Conservation (phyloP, 1,140 invertebrate species). For the Heliconius himera region DNA sequence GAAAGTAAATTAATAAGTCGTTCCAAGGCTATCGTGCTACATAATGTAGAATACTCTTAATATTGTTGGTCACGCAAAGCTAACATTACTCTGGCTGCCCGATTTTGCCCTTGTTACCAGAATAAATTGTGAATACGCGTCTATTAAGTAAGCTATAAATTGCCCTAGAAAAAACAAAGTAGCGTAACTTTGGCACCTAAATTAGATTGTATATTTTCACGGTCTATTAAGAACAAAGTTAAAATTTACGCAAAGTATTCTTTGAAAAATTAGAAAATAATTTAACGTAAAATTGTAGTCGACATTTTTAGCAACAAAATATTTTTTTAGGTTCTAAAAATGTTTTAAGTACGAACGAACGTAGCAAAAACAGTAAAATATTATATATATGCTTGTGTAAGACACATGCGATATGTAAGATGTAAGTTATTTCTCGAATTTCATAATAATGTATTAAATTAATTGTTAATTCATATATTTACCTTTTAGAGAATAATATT, state of each 20-base stretch:
- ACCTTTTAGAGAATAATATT: not conserved
- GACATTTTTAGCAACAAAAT: not conserved
- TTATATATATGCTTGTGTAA: not conserved
- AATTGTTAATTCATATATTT: not conserved
- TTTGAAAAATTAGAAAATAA: not conserved
- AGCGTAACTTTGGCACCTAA: slow-evolving; percentile 18
- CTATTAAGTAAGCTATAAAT: slow-evolving; percentile 46
- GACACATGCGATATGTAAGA: not conserved
- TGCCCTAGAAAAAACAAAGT: slow-evolving; percentile 32
- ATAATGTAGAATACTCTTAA: slow-evolving; percentile 50
- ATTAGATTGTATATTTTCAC: slow-evolving; percentile 23
- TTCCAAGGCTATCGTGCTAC: slow-evolving; percentile 41
- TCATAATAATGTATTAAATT: not conserved
- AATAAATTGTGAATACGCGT: slow-evolving; percentile 47
- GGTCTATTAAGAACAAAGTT: slow-evolving; percentile 9
- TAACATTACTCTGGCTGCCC: slow-evolving; percentile 62
- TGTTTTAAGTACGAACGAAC: not conserved
- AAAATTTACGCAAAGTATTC: not conserved
- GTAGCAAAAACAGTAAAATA: not conserved
- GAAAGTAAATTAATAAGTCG: too few species aligned
- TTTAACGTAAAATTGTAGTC: not conserved
- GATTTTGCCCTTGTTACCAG: slow-evolving; percentile 42
- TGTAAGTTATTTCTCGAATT: not conserved
- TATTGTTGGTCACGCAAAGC: slow-evolving; percentile 60
- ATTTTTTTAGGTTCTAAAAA: not conserved